These are phyloP conservation scores for Petrocephalus microphthalmus DNA, from an alignment of 2,113 vertebrate species.

Conservation along the genomic window DNA sequence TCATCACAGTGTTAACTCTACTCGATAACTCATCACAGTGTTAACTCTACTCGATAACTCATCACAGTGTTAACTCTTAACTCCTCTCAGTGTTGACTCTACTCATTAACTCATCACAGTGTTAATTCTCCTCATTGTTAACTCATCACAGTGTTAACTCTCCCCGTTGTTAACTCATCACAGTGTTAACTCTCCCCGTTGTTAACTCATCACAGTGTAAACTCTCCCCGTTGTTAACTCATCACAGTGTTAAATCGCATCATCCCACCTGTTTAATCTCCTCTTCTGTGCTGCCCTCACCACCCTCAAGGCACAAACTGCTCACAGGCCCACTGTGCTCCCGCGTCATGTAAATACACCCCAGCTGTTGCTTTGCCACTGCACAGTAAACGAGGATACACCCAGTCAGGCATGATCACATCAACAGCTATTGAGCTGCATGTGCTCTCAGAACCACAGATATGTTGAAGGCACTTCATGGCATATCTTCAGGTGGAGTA, in stretches of 20 bases:
- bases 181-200: neutral
- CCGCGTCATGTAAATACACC: neutral
- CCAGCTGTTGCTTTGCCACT: neutral
- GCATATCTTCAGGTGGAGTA: neutral
- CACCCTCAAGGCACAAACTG: neutral
- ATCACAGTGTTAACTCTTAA: neutral
- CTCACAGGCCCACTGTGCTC: neutral
- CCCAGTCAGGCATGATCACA: neutral
- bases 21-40: neutral
- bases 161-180: too few species aligned
- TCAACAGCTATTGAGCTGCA: neutral
- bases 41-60: neutral
- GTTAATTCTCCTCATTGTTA: too few species aligned
- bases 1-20: neutral
- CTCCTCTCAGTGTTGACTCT: too few species aligned
- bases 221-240: too few species aligned
- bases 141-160: neutral
- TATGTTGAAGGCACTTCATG: neutral
- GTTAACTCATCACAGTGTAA: neutral
- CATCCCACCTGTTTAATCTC: constrained; percentile 32
- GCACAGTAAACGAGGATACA: neutral
- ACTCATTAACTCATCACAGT: neutral
- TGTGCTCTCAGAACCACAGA: neutral
- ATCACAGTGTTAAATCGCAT: neutral
- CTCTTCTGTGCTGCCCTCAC: neutral